Evolutionary conservation across 2,113 vertebrate species (phyloP).

Genomic region (Malurus melanocephalus): DNA sequence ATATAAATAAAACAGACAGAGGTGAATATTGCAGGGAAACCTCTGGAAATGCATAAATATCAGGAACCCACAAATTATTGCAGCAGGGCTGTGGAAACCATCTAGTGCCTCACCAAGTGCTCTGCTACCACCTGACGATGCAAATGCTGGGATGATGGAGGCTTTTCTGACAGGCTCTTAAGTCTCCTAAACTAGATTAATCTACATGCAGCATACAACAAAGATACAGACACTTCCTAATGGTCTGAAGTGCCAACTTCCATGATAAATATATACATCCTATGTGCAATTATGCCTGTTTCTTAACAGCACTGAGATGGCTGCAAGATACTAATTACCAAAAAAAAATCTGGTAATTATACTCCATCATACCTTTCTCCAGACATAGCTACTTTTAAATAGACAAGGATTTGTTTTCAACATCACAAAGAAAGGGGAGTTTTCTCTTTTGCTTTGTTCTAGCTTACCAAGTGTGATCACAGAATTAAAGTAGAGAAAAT

Average conservation of each 20-base stretch:
- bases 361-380: slow-evolving; percentile 7
- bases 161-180: not conserved
- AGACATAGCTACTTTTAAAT: not conserved
- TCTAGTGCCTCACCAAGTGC: not conserved
- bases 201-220: not conserved
- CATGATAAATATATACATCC: not conserved
- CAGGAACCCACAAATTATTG: not conserved
- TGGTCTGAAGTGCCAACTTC: slow-evolving; percentile 13
- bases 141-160: not conserved
- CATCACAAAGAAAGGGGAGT: not conserved
- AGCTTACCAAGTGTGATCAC: not conserved
- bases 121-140: not conserved
- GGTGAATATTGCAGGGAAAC: not conserved
- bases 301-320: slow-evolving; percentile 21
- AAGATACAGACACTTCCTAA: not conserved
- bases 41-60: not conserved
- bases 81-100: not conserved
- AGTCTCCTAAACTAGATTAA: slow-evolving; percentile 34
- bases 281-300: not conserved
- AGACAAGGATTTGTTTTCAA: not conserved
- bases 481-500: not conserved
- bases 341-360: not conserved
- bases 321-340: slow-evolving; percentile 24
- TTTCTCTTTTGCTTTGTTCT: not conserved
- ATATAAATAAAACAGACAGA: not conserved